phyloP scores from a whole-genome alignment of 2,888 invertebrate genomes.

The Eucera pruinosa region DNA sequence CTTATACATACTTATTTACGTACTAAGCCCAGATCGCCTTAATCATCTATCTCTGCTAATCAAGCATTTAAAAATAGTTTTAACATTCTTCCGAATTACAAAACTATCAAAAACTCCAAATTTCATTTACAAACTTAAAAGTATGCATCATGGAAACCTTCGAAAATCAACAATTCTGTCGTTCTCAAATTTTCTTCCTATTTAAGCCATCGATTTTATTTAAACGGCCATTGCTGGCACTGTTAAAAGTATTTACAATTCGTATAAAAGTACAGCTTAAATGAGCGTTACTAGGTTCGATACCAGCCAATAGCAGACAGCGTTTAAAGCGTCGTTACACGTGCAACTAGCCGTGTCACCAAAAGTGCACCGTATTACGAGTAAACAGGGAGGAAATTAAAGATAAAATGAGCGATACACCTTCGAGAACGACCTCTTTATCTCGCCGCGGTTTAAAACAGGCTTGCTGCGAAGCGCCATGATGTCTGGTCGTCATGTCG shows the following conservation, averaged over 20 bases:
- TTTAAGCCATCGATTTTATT: background rate
- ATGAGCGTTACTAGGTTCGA: background rate
- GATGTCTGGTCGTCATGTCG: conserved; percentile 13
- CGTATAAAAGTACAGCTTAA: background rate
- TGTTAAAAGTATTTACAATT: background rate
- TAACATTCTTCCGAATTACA: background rate
- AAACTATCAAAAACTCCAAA: background rate
- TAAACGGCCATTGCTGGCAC: background rate
- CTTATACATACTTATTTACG: too few relatives aligned
- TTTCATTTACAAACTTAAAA: background rate
- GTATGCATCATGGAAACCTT: background rate
- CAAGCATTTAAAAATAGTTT: background rate
- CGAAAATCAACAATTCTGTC: background rate
- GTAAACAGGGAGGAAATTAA: conserved; percentile 32
- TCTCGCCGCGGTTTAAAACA: conserved; percentile 33
- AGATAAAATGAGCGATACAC: conserved; percentile 37
- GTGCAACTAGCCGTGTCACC: background rate
- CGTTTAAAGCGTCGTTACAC: background rate
- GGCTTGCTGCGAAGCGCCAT: background rate
- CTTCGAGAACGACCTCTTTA: conserved; percentile 45
- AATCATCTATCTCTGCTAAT: background rate
- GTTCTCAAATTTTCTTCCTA: background rate
- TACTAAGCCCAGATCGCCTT: too few relatives aligned
- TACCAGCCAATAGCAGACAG: background rate
- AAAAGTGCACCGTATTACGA: conserved; percentile 21